Base-by-base conservation (phyloP, 2,113 vertebrate species). In the Malurus melanocephalus region DNA sequence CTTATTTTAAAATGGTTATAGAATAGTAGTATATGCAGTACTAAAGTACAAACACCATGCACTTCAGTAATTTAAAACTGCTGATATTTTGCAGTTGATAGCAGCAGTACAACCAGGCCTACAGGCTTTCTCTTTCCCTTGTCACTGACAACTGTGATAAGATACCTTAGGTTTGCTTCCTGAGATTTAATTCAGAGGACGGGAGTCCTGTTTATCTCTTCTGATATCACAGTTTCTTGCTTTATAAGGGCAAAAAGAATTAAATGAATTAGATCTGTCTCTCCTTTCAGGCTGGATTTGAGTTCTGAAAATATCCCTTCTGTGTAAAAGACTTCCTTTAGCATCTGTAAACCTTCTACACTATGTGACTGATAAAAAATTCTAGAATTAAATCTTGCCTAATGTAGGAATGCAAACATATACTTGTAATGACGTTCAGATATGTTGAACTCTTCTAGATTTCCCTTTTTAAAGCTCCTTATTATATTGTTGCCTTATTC, bases 51-150 rank as follows among this genome's bases (percentile, higher is more conserved):
- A 92, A 68, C n/a, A 56, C 51, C 6, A 11, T 48, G 9, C 21
- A 42, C 46, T 95, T 83, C 33, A 87, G 52, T 46, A 3, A 4
- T 93, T 92, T 89, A 66, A 84, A 94, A 79, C n/a, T 90, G 69
- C 45, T 78, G 80, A 60, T 94, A 42, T 43, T 92, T 92, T 88
- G 74, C 35, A 35, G 38, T 74, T 80, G 61, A 82, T 75, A 87
- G 32, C 55, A 77, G 64, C 35, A 86, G 53, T 26, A 78, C 20
- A 83, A 33, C 48, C 22, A 80, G 71, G 28, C 64, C 71, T 80
- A 48, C n/a, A 75, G 56, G 61, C 82, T 74, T 82, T 71, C 32
- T 74, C 43, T 86, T 35, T 66, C 74, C 38, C 17, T 72, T 62
- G 61, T 84, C 42, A 48, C 56, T 88, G 51, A 57, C 73, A 79